Evolutionary conservation across 2,888 invertebrate species (phyloP).

Genomic region (Leptinotarsa juncta): DNA sequence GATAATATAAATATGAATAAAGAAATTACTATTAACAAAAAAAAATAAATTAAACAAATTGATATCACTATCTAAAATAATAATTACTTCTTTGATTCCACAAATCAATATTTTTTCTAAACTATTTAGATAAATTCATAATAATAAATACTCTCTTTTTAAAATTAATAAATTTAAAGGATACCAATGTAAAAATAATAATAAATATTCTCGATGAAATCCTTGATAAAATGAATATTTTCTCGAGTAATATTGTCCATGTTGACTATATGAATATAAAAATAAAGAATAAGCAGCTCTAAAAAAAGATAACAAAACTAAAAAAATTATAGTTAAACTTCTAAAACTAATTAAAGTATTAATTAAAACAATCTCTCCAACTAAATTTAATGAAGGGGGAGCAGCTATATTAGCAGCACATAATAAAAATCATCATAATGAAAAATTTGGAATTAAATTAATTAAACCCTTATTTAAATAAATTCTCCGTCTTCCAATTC

Average conservation of each 20-base stretch:
- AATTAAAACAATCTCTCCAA: conserved; percentile 75
- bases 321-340: conserved; percentile 67
- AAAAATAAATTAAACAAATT: conserved; percentile 53
- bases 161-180: conserved; percentile 74
- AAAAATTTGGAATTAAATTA: conserved; percentile 46
- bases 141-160: conserved; percentile 66
- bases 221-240: conserved; percentile 68
- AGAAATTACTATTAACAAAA: conserved; percentile 66
- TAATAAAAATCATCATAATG: conserved; percentile 75
- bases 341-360: conserved; percentile 71
- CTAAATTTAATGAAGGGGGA: conserved; percentile 60
- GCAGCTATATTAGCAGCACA: conserved; percentile 74
- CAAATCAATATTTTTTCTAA: conserved; percentile 77
- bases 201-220: conserved; percentile 69
- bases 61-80: conserved; percentile 67
- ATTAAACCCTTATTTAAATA: conserved; percentile 74
- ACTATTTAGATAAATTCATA: conserved; percentile 74
- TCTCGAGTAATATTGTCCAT: conserved; percentile 69
- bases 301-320: conserved; percentile 74
- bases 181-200: conserved; percentile 64
- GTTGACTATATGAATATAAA: conserved; percentile 74
- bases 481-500: conserved; percentile 71
- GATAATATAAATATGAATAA: conserved; percentile 66
- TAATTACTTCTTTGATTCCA: conserved; percentile 71
- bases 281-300: conserved; percentile 74